phyloP scores from a whole-genome alignment of 1,140 invertebrate genomes.

The Solenopsis invicta region DNA sequence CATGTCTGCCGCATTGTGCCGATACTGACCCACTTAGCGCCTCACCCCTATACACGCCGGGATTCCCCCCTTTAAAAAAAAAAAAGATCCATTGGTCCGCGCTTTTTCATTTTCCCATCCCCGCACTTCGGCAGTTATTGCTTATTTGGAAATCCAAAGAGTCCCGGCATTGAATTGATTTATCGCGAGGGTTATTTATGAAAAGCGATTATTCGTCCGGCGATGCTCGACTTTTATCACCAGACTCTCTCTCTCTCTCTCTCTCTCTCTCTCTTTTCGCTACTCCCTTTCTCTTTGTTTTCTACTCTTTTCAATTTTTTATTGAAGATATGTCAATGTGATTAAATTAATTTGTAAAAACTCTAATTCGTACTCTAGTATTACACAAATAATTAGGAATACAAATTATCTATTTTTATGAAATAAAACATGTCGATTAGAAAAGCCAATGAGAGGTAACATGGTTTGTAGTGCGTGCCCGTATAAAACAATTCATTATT shows the following conservation, averaged over 20 bases:
- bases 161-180: conserved; percentile 38
- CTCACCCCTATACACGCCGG: conserved; percentile 32
- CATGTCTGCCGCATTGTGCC: conserved; percentile 38
- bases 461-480: too few species aligned
- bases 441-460: too few species aligned
- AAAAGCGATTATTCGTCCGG: conserved; percentile 52
- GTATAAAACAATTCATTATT: too few species aligned
- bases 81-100: conserved; percentile 42
- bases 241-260: not conserved
- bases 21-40: conserved; percentile 67
- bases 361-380: not conserved
- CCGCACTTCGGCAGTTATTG: conserved; percentile 47
- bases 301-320: not conserved
- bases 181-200: conserved; percentile 48
- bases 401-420: not conserved
- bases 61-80: not conserved
- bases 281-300: not conserved
- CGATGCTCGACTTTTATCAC: conserved; percentile 44
- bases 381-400: not conserved
- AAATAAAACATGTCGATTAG: not conserved
- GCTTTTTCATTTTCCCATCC: conserved; percentile 37
- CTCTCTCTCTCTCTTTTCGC: not conserved
- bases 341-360: not conserved
- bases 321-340: not conserved
- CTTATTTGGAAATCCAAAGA: conserved; percentile 59